Evolutionary conservation across 2,888 invertebrate species (phyloP), one percentile per base, ranked within the genome.

Genomic region (Polymixis flavicincta): DNA sequence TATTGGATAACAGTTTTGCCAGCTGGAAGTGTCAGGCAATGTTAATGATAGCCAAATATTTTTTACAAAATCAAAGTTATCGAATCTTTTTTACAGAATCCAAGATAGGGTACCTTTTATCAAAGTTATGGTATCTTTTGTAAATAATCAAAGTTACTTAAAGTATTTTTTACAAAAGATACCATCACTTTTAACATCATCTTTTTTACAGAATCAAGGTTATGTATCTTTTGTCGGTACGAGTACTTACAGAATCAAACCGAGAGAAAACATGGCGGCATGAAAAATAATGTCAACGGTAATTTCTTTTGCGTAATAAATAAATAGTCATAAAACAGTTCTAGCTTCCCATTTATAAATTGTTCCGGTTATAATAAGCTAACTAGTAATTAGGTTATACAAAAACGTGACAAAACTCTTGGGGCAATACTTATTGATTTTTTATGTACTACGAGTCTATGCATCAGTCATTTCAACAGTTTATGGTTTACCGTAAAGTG

Each of bases 371-470:
- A 63, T 45, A 61, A 48, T 60, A 67, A 55, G 25, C 42, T 32
- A 25, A 60, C n/a, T 22, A 14, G 45, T 48, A 72, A 61, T 66
- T 72, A 83, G 61, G 69, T 19, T 68, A 14, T 61, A 54, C 61
- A 61, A 69, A 80, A 77, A 13, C 19, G 48, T 77, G 69, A 50
- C 71, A 72, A 71, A 64, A 52, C 48, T n/a, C 7, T 25, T 5
- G 6, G 19, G n/a, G 74, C 42, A 32, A 50, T 11, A n/a, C 45
- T 45, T 8, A 60, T 28, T 19, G 19, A 50, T n/a, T 55, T 48
- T 60, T 57, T n/a, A 74, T 75, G 76, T 1, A 42, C 42, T 42
- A 42, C 42, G 42, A 45, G 42, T 50, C 14, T 28, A n/a, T 60
- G 37, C 60, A 50, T 68, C 17, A 37, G 25, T 17, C 6, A 3